Evolutionary conservation across 2,113 vertebrate species (phyloP).

Genomic region (Cyprinodon variegatus): DNA sequence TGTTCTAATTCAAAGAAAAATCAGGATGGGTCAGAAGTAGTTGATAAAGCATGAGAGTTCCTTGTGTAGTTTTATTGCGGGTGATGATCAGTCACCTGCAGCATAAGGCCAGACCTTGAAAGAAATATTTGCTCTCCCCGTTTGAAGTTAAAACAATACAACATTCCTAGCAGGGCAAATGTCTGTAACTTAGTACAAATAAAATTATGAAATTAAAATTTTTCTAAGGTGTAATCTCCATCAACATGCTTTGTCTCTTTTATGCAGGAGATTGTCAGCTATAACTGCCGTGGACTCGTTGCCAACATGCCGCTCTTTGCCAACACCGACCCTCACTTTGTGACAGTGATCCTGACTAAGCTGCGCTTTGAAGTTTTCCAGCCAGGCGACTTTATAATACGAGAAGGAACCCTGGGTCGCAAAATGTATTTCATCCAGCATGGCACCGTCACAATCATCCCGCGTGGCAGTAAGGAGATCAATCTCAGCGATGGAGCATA

Average conservation of each 20-base stretch:
- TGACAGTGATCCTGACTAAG: conserved; percentile 95
- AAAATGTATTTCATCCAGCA: conserved; percentile 99
- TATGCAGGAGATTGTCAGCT: conserved; percentile 94
- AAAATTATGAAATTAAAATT: too few species aligned
- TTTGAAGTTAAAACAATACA: too few species aligned
- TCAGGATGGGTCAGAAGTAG: too few species aligned
- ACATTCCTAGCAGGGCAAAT: too few species aligned
- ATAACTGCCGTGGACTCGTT: conserved; percentile 94
- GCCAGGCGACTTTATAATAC: conserved; percentile 90
- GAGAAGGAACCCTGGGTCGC: conserved; percentile 92
- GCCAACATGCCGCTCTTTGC: conserved; percentile 97
- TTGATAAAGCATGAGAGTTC: too few species aligned
- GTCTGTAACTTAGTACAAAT: too few species aligned
- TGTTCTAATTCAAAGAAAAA: too few species aligned
- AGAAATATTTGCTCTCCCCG: too few species aligned
- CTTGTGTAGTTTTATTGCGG: too few species aligned
- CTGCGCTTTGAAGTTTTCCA: conserved; percentile 95
- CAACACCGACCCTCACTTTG: conserved; percentile 96
- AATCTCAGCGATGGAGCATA: conserved; percentile 92
- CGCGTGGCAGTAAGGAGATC: conserved; percentile 89
- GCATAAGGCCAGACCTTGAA: too few species aligned
- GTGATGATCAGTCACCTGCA: too few species aligned
- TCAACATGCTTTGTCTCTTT: conserved; percentile 9
- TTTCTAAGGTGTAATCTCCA: too few species aligned
- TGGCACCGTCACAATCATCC: conserved; percentile 89